These are phyloP conservation scores for human (Homo sapiens) DNA, from an alignment of 2,113 vertebrate species.

Conservation along the genomic window GRCh38 chr5:29970501-29971000, in stretches of 20 bases:
- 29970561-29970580: neutral
- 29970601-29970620: neutral
- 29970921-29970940: neutral
- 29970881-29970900: neutral
- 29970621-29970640: constrained; percentile 3
- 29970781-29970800: constrained; percentile 20
- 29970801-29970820: constrained; percentile 28
- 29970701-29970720: neutral
- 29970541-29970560: neutral
- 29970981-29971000: neutral
- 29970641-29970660: neutral
- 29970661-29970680: neutral
- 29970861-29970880: neutral
- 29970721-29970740: neutral
- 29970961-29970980: neutral
- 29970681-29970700: neutral
- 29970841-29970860: neutral
- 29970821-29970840: neutral
- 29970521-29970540: neutral
- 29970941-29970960: neutral
- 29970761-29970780: neutral
- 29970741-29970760: neutral
- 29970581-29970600: neutral
- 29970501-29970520: neutral
- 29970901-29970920: neutral